phyloP scores from a whole-genome alignment of 2,888 invertebrate genomes.

The Dendrolimus pini region DNA sequence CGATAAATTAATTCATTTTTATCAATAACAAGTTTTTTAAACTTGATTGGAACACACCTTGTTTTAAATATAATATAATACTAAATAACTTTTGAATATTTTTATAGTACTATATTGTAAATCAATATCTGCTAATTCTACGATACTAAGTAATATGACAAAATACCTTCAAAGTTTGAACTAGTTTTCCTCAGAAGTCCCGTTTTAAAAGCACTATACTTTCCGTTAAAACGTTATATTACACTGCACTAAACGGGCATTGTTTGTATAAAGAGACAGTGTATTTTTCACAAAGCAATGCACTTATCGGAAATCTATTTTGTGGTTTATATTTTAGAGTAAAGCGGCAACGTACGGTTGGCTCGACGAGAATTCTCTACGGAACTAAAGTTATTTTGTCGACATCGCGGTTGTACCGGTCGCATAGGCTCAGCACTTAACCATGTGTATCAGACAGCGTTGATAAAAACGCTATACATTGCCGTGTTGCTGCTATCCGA shows the following conservation, averaged over 20 bases:
- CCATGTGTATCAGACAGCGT: constrained; percentile 21
- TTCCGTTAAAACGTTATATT: constrained; percentile 1
- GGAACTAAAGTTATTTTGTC: constrained; percentile 62
- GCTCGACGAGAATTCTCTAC: constrained; percentile 42
- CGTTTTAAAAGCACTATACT: constrained; percentile 1
- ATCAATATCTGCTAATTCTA: background rate
- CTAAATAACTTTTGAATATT: background rate
- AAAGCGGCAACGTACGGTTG: constrained; percentile 39
- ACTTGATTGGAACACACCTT: background rate
- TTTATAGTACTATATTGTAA: background rate
- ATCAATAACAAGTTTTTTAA: background rate
- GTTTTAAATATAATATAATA: background rate
- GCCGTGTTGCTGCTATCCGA: constrained; percentile 17
- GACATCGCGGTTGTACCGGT: constrained; percentile 31
- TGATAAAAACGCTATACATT: constrained; percentile 33
- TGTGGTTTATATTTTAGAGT: constrained; percentile 10
- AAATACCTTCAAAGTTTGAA: constrained; percentile 2
- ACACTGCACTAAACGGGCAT: constrained; percentile 7
- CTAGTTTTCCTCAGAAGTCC: background rate
- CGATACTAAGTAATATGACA: background rate
- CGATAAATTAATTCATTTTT: background rate
- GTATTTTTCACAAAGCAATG: constrained; percentile 10
- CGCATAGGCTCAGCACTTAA: constrained; percentile 15
- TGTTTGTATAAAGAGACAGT: constrained; percentile 8
- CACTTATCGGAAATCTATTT: constrained; percentile 16